Evolutionary conservation across 2,797 vertebrate species (phyloP).

Genomic region (Kryptolebias ocellatus): DNA sequence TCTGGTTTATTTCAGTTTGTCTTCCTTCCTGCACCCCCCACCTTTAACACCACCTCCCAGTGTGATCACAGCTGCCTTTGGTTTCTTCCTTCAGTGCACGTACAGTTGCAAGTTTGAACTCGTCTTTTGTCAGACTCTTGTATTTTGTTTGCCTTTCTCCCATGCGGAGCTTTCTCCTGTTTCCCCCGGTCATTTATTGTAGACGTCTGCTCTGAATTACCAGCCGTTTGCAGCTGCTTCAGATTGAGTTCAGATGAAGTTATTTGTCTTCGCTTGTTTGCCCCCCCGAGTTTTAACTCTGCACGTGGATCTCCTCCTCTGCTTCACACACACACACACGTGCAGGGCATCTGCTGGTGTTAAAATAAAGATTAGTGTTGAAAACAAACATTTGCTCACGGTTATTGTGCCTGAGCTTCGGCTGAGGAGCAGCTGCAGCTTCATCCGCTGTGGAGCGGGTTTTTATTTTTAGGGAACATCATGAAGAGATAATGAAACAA

Average conservation of each 20-base stretch:
- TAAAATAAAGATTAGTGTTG: conserved; percentile 43
- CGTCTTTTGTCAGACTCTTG: background rate
- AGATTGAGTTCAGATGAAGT: background rate
- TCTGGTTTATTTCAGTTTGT: background rate
- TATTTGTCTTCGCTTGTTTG: background rate
- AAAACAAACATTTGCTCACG: conserved; percentile 27
- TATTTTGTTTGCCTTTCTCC: background rate
- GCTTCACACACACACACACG: background rate
- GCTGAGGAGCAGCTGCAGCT: background rate
- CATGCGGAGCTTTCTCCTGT: too few species aligned
- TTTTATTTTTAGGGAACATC: conserved; percentile 4
- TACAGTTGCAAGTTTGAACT: background rate
- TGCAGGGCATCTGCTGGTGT: conserved; percentile 1
- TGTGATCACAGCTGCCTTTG: background rate
- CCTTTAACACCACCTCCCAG: too few species aligned
- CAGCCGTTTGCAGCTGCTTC: background rate
- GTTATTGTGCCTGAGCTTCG: conserved; percentile 5
- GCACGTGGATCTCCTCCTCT: background rate
- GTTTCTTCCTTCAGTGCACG: background rate
- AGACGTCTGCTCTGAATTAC: too few species aligned
- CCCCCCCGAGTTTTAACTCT: too few species aligned
- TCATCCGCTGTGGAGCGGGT: background rate
- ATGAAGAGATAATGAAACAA: background rate
- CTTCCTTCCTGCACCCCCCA: too few species aligned
- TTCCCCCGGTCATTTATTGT: too few species aligned